These are phyloP conservation scores for Spizaetus ornatus DNA, from an alignment of 2,113 vertebrate genomes.

Conservation along the genomic window DNA sequence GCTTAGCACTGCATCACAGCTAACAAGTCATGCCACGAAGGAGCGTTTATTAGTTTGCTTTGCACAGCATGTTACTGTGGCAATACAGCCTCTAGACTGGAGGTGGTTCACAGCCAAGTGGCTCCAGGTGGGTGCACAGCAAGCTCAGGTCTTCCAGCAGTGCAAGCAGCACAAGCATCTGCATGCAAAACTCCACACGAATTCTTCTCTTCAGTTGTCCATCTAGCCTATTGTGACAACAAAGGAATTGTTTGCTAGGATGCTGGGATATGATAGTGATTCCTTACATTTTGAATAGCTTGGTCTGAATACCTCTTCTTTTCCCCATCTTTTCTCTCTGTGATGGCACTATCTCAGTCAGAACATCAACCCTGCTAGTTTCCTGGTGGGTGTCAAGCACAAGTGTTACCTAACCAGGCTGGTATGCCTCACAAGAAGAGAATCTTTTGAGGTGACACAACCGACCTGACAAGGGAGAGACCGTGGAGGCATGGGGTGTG, in stretches of 20 bases:
- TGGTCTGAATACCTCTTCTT: not conserved
- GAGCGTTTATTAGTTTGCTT: not conserved
- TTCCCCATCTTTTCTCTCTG: not conserved
- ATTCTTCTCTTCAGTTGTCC: not conserved
- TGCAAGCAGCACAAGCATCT: not conserved
- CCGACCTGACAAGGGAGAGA: not conserved
- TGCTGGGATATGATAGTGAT: not conserved
- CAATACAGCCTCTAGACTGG: not conserved
- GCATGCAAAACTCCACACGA: not conserved
- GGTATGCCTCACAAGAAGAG: not conserved
- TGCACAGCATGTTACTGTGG: not conserved
- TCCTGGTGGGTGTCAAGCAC: not conserved
- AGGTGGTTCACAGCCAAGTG: not conserved
- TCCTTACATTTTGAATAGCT: not conserved
- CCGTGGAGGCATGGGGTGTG: not conserved
- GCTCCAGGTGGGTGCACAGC: not conserved
- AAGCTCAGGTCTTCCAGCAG: not conserved
- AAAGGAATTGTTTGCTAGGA: not conserved
- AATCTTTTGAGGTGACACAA: not conserved
- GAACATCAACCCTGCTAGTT: not conserved
- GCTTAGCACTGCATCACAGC: not conserved
- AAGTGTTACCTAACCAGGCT: not conserved
- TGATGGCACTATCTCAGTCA: not conserved
- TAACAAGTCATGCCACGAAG: not conserved
- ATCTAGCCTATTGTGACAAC: not conserved